Base-by-base conservation (phyloP, 2,888 invertebrate species). In the Matsumyia berberina region DNA sequence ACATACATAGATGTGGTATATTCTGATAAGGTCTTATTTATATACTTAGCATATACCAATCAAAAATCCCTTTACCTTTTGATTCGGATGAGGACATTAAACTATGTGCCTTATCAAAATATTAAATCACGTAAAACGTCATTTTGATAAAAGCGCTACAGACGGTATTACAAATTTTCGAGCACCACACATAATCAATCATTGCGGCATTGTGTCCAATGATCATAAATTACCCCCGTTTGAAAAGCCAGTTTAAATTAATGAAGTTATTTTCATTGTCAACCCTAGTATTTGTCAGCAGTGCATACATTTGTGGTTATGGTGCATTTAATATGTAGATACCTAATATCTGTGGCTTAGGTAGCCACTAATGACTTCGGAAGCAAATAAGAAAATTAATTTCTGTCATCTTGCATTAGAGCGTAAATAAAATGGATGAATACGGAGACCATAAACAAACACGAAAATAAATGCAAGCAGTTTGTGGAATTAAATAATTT, bases 181-280 rank as follows among this genome's bases (percentile, higher is more conserved):
- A 60, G 17, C 60, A 77, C 69, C 60, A 69, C 69, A 70, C 77
- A 53, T 69, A 70, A 77, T 77, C 77, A 79, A 79, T 79, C 73
- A 66, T 66, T 79, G 73, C 66, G 73, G 79, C 37, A 79, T 79
- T 79, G 79, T 79, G 39, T 53, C 53, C 49, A 66, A 66, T 58
- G 51, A 58, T 79, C 64, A 79, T 73, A 79, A 79, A 79, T 79
- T 73, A 64, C 51, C 39, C 58, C 66, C 66, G 49, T 64, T 66
- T 73, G 66, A 53, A 60, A 73, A 79, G 72, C 58, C 66, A 67
- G 73, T 51, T 60, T 73, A 60, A 73, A 73, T 79, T 73, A 79
- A 79, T 73, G 79, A 79, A 79, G 73, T 42, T 72, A 57, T 72
- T 64, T 72, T 79, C 72, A 42, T 64, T 24, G 31, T 37, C 42